These are phyloP conservation scores for Dryobota labecula DNA, from an alignment of 2,888 invertebrate species.

Conservation along the genomic window DNA sequence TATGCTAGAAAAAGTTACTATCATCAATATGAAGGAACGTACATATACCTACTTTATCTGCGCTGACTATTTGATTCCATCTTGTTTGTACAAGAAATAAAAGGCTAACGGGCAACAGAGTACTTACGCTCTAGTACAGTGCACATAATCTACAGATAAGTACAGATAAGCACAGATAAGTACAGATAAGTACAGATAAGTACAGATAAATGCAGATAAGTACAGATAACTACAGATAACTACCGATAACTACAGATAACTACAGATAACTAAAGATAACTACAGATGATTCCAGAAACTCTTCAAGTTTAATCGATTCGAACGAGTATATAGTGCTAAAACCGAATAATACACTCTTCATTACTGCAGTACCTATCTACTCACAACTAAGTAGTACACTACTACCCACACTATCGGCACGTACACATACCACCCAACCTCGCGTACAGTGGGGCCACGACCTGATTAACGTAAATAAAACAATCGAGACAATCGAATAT, in stretches of 20 bases:
- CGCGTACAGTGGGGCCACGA: conserved; percentile 52
- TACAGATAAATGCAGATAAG: too few species aligned
- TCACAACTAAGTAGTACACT: background rate
- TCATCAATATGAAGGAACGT: background rate
- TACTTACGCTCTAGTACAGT: background rate
- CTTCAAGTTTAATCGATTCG: background rate
- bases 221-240: too few species aligned
- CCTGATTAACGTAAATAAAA: conserved; percentile 49
- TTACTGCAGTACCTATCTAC: background rate
- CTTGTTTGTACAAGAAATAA: background rate
- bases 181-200: too few species aligned
- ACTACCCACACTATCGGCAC: conserved; percentile 3
- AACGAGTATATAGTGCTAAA: conserved; percentile 5
- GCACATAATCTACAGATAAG: background rate
- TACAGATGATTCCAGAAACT: conserved; percentile 2
- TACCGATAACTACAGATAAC: conserved; percentile 3
- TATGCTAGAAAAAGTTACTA: background rate
- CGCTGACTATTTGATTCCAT: background rate
- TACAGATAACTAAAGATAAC: too few species aligned
- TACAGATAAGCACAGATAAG: too few species aligned
- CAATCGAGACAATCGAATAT: conserved; percentile 46
- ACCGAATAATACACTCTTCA: background rate
- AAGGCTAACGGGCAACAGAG: background rate
- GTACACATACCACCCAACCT: background rate
- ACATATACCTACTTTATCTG: background rate